Base-by-base conservation (phyloP, 2,888 invertebrate species). In the Cerceris ruficornis region DNA sequence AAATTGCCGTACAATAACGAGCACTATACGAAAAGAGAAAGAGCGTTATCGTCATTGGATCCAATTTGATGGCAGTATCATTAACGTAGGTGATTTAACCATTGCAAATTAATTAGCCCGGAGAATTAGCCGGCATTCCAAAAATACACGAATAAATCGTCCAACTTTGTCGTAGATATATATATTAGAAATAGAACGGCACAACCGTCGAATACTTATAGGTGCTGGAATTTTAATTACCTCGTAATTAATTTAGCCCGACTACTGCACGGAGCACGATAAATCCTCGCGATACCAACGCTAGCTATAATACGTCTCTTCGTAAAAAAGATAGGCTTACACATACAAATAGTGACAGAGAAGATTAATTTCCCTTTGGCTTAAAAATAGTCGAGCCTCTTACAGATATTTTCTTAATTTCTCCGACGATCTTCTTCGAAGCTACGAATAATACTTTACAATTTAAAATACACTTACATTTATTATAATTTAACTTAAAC, bases 211-310 rank as follows among this genome's bases (percentile, higher is more conserved):
- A 71, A 73, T 69, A 66, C 65, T 67, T 43, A 62, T 65, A 46
- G 42, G 39, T 55, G 55, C 9, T 60, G 68, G 73, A 81, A 81
- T 83, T 72, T 78, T 81, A 79, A 83, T 83, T 76, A 68, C 60
- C 70, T 46, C 54, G 65, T 81, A 78, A 83, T 83, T 83, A 83
- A 83, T 81, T 72, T 76, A 74, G 74, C 78, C 57, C 64, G 74
- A 62, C 78, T 28, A 28, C 28, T 66, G 70, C 59, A 9, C 42
- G 57, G 69, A 54, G 69, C 61, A 68, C 58, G 61, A 82, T 83
- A 82, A 76, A 81, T 83, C 74, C 74, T 62, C 57, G 28, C 60
- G 61, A 55, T 71, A 57, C 52, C 54, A 64, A 61, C 59, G 66
- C 57, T 69, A 60, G 15, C 52, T 69, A 52, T 64, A 67, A 66